These are phyloP conservation scores for Amorpha juglandis DNA, from an alignment of 2,888 invertebrate genomes.

Conservation along the genomic window DNA sequence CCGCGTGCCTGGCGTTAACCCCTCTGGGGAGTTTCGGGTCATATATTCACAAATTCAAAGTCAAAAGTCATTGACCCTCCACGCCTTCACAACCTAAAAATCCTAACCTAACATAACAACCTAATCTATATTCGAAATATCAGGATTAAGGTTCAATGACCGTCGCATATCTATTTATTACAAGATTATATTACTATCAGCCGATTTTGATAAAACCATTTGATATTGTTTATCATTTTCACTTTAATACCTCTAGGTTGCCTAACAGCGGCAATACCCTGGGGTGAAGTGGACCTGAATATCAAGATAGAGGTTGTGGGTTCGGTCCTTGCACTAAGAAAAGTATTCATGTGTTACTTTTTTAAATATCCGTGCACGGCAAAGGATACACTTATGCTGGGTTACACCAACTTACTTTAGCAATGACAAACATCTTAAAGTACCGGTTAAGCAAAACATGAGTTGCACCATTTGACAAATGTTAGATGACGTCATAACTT, in stretches of 20 bases:
- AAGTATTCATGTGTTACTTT: neutral
- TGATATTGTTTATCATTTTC: slow-evolving; percentile 13
- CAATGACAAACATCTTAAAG: too few relatives aligned
- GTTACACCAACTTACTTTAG: too few relatives aligned
- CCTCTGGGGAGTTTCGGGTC: too few relatives aligned
- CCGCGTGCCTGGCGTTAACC: too few relatives aligned
- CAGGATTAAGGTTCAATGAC: slow-evolving; percentile 12
- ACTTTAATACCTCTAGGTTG: neutral
- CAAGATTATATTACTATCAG: slow-evolving; percentile 8
- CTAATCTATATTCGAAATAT: slow-evolving; percentile 17
- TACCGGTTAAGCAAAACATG: too few relatives aligned
- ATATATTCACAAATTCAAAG: neutral
- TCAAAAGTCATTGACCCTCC: neutral
- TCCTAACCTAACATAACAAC: slow-evolving; percentile 23
- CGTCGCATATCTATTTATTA: slow-evolving; percentile 9
- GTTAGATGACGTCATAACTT: too few relatives aligned
- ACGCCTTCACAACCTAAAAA: slow-evolving; percentile 7
- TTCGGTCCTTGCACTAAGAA: too few relatives aligned
- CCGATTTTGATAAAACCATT: neutral
- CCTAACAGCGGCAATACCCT: neutral
- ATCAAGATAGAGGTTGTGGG: too few relatives aligned
- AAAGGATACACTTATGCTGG: too few relatives aligned
- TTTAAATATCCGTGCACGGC: too few relatives aligned
- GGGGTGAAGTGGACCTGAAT: too few relatives aligned
- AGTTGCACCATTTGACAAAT: too few relatives aligned